Evolutionary conservation across 2,113 vertebrate species (phyloP).

Genomic region (Cricetomys ansorgei): DNA sequence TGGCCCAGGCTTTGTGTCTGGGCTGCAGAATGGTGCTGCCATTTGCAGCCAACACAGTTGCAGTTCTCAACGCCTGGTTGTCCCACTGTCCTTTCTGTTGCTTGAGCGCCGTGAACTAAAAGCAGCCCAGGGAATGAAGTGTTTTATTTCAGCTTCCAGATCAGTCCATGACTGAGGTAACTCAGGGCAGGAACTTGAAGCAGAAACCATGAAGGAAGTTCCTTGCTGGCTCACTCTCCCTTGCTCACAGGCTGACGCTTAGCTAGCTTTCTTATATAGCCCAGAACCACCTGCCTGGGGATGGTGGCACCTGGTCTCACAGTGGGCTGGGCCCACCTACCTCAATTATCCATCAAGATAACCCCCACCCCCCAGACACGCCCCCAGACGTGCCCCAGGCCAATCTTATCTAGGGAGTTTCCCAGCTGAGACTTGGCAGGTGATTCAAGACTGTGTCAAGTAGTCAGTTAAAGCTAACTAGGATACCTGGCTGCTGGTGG

Average conservation of each 20-base stretch:
- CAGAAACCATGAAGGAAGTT: no score
- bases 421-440: background rate
- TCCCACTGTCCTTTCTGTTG: no score
- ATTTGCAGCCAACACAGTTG: background rate
- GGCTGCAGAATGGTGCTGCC: background rate
- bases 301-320: background rate
- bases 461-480: background rate
- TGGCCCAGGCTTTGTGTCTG: background rate
- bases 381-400: background rate
- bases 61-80: background rate
- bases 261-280: background rate
- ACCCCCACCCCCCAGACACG: background rate
- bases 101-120: no score
- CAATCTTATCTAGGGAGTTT: background rate
- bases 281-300: background rate
- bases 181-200: background rate
- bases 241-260: background rate
- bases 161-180: background rate
- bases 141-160: no score
- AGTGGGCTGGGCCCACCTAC: background rate
- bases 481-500: background rate
- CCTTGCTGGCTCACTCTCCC: background rate
- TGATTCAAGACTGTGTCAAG: background rate
- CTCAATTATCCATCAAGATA: accelerated
- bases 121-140: no score